phyloP scores from a whole-genome alignment of 2,797 vertebrate genomes.

The Taeniopygia guttata region DNA sequence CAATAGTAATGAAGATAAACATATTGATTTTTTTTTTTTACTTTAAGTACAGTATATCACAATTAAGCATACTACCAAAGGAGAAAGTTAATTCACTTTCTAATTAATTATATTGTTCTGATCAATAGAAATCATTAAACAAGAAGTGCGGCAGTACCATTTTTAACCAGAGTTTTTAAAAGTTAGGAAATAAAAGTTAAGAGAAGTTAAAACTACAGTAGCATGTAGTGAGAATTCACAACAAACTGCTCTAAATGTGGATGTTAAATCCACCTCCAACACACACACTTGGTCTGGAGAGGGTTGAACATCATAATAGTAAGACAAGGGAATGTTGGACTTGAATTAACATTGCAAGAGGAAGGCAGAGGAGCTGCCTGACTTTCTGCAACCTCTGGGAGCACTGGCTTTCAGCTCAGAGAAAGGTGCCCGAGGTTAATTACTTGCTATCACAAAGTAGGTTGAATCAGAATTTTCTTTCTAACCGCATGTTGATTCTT shows the following conservation, averaged over 20 bases:
- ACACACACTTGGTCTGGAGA: not conserved
- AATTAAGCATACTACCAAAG: not conserved
- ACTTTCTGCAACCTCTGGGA: not conserved
- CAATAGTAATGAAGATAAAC: constrained; percentile 42
- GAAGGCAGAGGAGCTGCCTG: not conserved
- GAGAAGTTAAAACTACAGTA: not conserved
- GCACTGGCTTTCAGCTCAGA: not conserved
- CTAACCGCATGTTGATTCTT: not conserved
- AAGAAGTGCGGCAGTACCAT: not conserved
- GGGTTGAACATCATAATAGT: not conserved
- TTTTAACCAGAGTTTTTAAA: not conserved
- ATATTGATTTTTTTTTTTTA: not conserved
- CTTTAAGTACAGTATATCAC: constrained; percentile 34
- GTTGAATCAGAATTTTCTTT: not conserved
- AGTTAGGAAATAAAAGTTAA: not conserved
- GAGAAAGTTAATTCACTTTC: constrained; percentile 9
- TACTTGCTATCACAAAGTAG: not conserved
- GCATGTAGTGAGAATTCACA: not conserved
- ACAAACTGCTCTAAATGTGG: not conserved
- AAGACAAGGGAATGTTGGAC: not conserved
- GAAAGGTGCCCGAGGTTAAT: not conserved
- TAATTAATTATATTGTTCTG: constrained; percentile 23
- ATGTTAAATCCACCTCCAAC: not conserved
- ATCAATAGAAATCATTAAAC: constrained; percentile 28
- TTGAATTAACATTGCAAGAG: not conserved